Evolutionary conservation across 30 jellyfish, hydroid and myxozoan genomes (phyloP).

Genomic region (Hydractinia echinata): DNA sequence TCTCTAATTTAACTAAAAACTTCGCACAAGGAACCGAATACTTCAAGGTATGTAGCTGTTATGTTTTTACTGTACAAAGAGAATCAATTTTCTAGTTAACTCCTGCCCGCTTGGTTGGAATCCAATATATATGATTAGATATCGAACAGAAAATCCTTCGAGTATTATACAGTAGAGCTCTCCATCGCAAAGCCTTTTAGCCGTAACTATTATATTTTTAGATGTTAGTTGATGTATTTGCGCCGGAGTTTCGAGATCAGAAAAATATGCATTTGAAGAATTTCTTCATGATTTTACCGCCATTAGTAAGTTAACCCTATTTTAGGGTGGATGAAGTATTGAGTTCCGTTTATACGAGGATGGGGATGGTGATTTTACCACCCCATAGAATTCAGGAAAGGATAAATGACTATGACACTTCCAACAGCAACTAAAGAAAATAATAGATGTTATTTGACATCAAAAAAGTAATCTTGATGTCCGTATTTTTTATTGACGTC

Average conservation of each 20-base stretch:
- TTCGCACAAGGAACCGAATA: constrained; percentile 96
- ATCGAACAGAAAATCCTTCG: no score
- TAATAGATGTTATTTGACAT: no score
- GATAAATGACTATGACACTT: no score
- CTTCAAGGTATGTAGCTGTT: constrained; percentile 51
- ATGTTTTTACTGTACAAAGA: no score
- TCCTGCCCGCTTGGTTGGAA: no score
- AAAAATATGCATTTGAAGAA: constrained; percentile 81
- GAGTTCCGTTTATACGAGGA: not conserved
- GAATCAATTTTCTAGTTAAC: no score
- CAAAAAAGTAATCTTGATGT: no score
- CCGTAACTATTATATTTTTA: constrained; percentile 1
- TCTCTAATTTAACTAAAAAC: constrained; percentile 65
- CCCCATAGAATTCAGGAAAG: not conserved
- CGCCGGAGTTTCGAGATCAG: constrained; percentile 90
- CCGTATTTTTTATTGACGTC: no score
- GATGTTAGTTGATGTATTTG: constrained; percentile 96
- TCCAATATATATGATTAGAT: no score
- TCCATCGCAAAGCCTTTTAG: not conserved
- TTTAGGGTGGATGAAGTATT: not conserved
- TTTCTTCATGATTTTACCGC: constrained; percentile 86
- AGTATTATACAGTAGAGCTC: no score
- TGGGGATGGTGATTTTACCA: not conserved
- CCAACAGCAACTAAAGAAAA: no score
- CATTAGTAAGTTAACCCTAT: constrained; percentile 57